Evolutionary conservation across 2,888 invertebrate species (phyloP).

Genomic region (Tetheella fluctuosa): DNA sequence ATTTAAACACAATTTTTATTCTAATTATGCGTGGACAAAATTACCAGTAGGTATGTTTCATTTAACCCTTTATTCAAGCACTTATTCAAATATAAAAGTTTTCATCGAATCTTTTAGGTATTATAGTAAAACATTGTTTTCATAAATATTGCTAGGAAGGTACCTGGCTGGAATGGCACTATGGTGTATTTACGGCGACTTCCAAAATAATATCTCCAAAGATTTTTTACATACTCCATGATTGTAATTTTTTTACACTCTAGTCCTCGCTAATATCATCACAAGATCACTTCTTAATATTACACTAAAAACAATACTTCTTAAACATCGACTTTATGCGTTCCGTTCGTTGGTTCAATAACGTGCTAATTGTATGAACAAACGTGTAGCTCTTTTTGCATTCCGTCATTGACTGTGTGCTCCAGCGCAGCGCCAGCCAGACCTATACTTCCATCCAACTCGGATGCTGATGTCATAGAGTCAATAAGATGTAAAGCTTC

Average conservation of each 20-base stretch:
- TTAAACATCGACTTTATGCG: background rate
- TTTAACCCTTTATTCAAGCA: background rate
- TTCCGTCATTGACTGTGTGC: slow-evolving; percentile 65
- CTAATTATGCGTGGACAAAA: background rate
- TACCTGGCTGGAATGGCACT: slow-evolving; percentile 78
- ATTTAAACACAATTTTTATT: background rate
- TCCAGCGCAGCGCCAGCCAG: slow-evolving; percentile 45
- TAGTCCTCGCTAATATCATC: slow-evolving; percentile 25
- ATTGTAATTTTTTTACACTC: slow-evolving; percentile 25
- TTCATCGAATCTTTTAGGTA: no score
- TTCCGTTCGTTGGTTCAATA: slow-evolving; percentile 38
- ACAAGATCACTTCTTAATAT: slow-evolving; percentile 28
- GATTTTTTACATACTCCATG: slow-evolving; percentile 71
- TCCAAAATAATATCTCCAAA: slow-evolving; percentile 71
- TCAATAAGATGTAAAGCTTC: slow-evolving; percentile 63
- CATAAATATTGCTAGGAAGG: no score
- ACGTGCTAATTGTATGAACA: slow-evolving; percentile 61
- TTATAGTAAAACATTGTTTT: no score
- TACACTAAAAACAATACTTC: slow-evolving; percentile 19
- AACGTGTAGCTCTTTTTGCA: slow-evolving; percentile 67
- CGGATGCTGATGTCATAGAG: slow-evolving; percentile 72
- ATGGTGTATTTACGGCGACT: slow-evolving; percentile 65
- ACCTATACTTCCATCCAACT: slow-evolving; percentile 58
- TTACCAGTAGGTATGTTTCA: no score
- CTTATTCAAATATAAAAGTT: no score